phyloP scores from a whole-genome alignment of 2,888 invertebrate species.

The Ptychoptera contaminata region DNA sequence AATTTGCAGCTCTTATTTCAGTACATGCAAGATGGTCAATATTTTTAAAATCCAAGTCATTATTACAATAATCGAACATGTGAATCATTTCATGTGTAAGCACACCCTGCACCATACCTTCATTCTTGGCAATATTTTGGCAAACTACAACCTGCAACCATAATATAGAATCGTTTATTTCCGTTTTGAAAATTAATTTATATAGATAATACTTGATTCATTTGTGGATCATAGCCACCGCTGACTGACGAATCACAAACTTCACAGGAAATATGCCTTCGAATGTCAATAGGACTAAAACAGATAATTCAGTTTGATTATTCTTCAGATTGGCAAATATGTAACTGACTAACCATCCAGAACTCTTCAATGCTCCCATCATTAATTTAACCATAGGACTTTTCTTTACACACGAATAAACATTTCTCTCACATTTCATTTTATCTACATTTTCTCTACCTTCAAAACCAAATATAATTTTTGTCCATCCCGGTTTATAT shows the following conservation, averaged over 20 bases:
- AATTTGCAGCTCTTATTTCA: conserved; percentile 86
- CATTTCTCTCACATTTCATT: conserved; percentile 65
- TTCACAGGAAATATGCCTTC: conserved; percentile 86
- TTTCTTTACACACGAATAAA: conserved; percentile 54
- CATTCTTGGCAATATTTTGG: conserved; percentile 59
- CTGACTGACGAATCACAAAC: conserved; percentile 68
- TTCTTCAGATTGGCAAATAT: background rate
- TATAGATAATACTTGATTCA: conserved; percentile 42
- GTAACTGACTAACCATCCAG: conserved; percentile 70
- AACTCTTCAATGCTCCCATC: conserved; percentile 65
- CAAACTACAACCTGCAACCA: conserved; percentile 53
- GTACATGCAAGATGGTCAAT: conserved; percentile 88
- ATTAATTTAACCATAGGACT: conserved; percentile 72
- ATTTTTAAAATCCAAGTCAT: conserved; percentile 76
- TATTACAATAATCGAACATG: conserved; percentile 88
- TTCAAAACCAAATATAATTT: conserved; percentile 44
- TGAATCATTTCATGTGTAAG: conserved; percentile 88
- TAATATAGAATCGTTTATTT: conserved; percentile 18
- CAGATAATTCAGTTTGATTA: conserved; percentile 4
- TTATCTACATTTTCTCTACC: conserved; percentile 55
- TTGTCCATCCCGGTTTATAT: conserved; percentile 37
- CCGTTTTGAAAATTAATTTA: conserved; percentile 21
- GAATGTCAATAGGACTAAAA: conserved; percentile 62
- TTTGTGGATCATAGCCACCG: conserved; percentile 77
- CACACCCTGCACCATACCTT: conserved; percentile 61